A percentile compares a stretch with the other conserved stretches of the same genome.
phyloP scores from a whole-genome alignment of 37 sponge, comb jelly and placozoan species.

The Bolinopsis microptera region DNA sequence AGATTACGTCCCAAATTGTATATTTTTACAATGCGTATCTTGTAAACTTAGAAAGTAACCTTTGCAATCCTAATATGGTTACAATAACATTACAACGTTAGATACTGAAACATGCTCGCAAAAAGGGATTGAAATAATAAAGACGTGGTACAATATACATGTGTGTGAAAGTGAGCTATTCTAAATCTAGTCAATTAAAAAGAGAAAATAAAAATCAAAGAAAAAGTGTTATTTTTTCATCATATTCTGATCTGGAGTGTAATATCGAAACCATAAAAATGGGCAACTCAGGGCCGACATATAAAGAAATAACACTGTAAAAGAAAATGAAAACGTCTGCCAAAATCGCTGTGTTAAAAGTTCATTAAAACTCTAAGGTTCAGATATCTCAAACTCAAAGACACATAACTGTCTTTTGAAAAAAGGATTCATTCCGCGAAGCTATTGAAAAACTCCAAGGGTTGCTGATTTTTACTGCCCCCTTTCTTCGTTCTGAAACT shows the following conservation, averaged over 20 bases:
- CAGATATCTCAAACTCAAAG: not conserved
- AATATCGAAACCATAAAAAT: not conserved
- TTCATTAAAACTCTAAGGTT: not conserved
- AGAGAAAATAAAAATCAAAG: too few relatives aligned
- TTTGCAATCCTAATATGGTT: too few relatives aligned
- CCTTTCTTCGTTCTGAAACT: constrained; percentile 47
- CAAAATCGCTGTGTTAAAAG: not conserved
- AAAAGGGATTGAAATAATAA: too few relatives aligned
- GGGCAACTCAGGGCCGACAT: not conserved
- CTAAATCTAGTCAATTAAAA: too few relatives aligned
- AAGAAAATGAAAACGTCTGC: not conserved
- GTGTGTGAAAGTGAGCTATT: too few relatives aligned
- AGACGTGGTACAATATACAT: too few relatives aligned
- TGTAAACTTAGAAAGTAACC: too few relatives aligned
- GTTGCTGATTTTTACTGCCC: not conserved
- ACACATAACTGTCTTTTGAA: not conserved
- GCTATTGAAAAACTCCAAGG: constrained; percentile 62
- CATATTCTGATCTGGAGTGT: not conserved
- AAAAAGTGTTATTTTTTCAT: too few relatives aligned
- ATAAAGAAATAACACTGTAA: not conserved
- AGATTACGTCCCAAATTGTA: too few relatives aligned
- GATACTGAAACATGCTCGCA: too few relatives aligned
- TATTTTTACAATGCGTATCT: too few relatives aligned
- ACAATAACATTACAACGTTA: too few relatives aligned
- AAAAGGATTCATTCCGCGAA: constrained; percentile 17